These are phyloP conservation scores for Empidonax alnorum DNA, from an alignment of 2,113 vertebrate species.

Conservation along the genomic window DNA sequence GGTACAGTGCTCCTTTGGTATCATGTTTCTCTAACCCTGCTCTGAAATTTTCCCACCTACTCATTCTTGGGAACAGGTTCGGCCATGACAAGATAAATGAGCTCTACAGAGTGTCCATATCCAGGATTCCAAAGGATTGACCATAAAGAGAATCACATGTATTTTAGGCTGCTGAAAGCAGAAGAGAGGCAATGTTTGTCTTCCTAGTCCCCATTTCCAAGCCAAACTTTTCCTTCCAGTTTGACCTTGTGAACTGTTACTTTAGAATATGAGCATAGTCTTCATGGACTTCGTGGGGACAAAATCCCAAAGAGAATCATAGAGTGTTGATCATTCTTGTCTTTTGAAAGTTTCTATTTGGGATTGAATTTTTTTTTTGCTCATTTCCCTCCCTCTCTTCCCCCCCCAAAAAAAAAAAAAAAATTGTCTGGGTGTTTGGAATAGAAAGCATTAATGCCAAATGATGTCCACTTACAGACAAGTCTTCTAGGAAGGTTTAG, in stretches of 20 bases:
- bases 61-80: background rate
- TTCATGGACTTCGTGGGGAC: background rate
- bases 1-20: background rate
- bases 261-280: background rate
- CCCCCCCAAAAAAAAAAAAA: too few relatives aligned
- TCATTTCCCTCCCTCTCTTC: accelerated
- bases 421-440: accelerated
- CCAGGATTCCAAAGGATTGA: background rate
- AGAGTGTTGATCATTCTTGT: background rate
- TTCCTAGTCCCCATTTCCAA: background rate
- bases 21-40: background rate
- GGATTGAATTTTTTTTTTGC: accelerated
- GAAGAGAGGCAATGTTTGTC: background rate
- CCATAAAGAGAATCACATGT: background rate
- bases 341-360: background rate
- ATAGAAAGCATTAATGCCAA: background rate
- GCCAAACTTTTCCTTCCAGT: background rate
- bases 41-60: background rate
- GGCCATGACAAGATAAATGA: background rate
- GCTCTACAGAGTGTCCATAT: background rate
- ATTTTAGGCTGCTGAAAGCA: background rate
- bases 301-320: background rate
- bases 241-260: background rate
- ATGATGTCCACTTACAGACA: background rate
- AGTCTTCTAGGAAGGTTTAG: background rate